A percentile compares a stretch with the other conserved stretches of the same genome.
Conservation (phyloP, 2,888 invertebrate species). For the Caenorhabditis macrosperma region DNA sequence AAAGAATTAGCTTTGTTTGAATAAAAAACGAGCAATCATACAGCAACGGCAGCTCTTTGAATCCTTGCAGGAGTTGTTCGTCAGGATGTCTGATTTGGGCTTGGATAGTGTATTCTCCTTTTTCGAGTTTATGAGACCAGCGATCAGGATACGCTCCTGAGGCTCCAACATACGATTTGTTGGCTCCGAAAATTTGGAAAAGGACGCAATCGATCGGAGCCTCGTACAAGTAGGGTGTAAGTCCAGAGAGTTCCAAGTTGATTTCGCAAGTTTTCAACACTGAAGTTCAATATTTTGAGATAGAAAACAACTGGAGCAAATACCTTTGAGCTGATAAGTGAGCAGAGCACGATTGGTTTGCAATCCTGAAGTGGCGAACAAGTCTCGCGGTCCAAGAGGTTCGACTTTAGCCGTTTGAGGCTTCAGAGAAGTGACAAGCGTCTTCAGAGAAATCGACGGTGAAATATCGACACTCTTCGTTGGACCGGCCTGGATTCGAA, state of each 20-base stretch:
- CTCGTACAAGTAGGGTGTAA: constrained; percentile 93
- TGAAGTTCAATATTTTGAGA: constrained; percentile 56
- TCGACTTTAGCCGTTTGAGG: constrained; percentile 88
- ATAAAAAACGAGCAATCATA: constrained; percentile 31
- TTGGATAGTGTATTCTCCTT: constrained; percentile 92
- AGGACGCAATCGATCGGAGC: constrained; percentile 95
- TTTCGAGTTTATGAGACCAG: constrained; percentile 92
- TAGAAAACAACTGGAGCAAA: too few species aligned
- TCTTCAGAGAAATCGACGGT: constrained; percentile 61
- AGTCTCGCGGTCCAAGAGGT: constrained; percentile 88
- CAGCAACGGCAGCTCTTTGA: constrained; percentile 86
- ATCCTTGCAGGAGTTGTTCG: constrained; percentile 88
- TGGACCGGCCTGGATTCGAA: constrained; percentile 56
- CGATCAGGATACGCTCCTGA: constrained; percentile 92
- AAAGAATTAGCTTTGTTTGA: constrained; percentile 9
- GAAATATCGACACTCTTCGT: constrained; percentile 56
- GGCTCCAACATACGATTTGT: constrained; percentile 89
- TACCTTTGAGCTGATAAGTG: constrained; percentile 86
- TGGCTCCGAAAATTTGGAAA: constrained; percentile 91
- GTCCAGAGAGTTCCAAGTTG: constrained; percentile 85
- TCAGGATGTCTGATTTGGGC: constrained; percentile 93
- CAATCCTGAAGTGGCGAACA: constrained; percentile 87
- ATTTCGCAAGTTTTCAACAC: constrained; percentile 70
- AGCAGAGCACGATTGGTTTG: constrained; percentile 93
- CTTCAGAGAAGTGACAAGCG: constrained; percentile 57